Evolutionary conservation across 2,888 invertebrate genomes (phyloP), one percentile per base, ranked within the genome.

Genomic region (Leptodirus hochenwartii): DNA sequence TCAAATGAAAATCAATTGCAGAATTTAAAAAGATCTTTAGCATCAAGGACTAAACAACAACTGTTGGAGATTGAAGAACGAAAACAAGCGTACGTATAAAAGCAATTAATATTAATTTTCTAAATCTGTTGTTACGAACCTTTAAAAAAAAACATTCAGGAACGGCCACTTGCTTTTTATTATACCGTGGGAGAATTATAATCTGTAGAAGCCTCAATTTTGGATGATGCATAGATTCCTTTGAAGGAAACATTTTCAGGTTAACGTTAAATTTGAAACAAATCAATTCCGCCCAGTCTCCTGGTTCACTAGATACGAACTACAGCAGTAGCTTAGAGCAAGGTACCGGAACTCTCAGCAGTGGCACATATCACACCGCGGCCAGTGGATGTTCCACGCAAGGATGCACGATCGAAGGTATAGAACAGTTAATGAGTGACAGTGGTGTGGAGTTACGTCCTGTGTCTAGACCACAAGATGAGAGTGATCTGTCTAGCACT

Each of bases 351-450:
- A 44, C 48, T 5, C 40, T 47, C 29, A 55, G 69, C 31, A 69
- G 66, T 36, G 76, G 74, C 43, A 73, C 77, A 1, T 81, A 75
- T 56, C 79, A 79, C 54, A 79, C 80, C 12, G 78, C 80, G 1
- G 62, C 71, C 40, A 52, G 51, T 38, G 51, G 44, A 32, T 53
- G 55, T 39, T 51, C 53, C 1, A 38, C 40, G 10, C 35, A 39
- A 17, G 30, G 41, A 32, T 33, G 37, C 25, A 36, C 34, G 8
- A 34, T 36, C 17, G 42, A 40, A 31, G 40, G 34, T 2, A 31
- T 46, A 2, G 50, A 51, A 22, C 41, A 44, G 31, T 28, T 54
- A 6, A 64, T 64, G 63, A 61, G 61, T 33, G 65, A 66, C 38
- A 65, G 64, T 39, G 64, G 64, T 4, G 63, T 64, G 2, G 61